Evolutionary conservation across 2,113 vertebrate genomes (phyloP).

Genomic region (Clarias magur): DNA sequence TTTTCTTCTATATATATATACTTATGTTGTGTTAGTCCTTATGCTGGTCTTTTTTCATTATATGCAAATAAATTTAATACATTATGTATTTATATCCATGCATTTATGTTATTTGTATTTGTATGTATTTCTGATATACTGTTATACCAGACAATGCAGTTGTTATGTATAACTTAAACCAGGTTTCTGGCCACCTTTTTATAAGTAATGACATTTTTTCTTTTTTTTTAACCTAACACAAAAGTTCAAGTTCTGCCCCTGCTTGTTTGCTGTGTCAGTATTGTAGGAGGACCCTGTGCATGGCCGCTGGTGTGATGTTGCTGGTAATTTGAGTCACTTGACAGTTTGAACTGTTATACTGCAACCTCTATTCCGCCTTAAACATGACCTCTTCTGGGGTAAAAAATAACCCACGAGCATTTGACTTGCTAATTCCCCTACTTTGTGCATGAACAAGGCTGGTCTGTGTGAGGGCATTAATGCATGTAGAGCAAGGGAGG

Average conservation of each 20-base stretch:
- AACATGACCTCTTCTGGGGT: conserved; percentile 9
- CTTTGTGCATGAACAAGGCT: conserved; percentile 10
- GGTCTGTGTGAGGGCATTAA: conserved; percentile 7
- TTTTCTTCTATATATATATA: background rate
- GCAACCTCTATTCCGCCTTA: conserved; percentile 24
- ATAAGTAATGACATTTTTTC: background rate
- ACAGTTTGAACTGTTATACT: conserved; percentile 34
- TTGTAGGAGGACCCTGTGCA: conserved; percentile 18
- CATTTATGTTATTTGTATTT: background rate
- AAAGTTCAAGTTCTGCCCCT: conserved; percentile 28
- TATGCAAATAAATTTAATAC: background rate
- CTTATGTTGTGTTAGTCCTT: background rate
- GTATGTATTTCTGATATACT: too few relatives aligned
- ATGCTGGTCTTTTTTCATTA: background rate
- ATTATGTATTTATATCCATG: background rate
- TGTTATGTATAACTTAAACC: background rate
- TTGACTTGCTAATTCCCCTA: conserved; percentile 15
- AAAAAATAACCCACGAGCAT: conserved; percentile 38
- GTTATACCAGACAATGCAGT: background rate
- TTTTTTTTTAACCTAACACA: conserved; percentile 4
- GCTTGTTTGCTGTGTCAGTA: background rate
- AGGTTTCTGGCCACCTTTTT: background rate
- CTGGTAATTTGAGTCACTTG: conserved; percentile 41
- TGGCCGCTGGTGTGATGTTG: conserved; percentile 6
- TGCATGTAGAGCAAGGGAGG: background rate